Evolutionary conservation across 2,888 invertebrate species (phyloP), one percentile per base, ranked within the genome.

Genomic region (Tillus elongatus): DNA sequence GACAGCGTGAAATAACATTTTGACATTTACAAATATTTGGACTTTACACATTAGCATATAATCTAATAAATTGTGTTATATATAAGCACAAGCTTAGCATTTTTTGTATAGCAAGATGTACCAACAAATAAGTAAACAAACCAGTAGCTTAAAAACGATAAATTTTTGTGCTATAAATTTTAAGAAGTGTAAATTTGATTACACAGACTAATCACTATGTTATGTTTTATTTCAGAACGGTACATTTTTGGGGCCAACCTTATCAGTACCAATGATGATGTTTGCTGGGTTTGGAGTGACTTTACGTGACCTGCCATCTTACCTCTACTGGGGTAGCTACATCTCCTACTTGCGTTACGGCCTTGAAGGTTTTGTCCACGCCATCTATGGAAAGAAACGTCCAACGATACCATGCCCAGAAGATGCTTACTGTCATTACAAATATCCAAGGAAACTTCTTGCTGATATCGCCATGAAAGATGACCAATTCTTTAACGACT

Each of bases 261-360:
- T 92, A 8, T 82, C 86, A 2, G 91, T 95, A 15, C 93, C 95
- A 0, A 82, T 95, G 74, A 88, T 96, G 82, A 86, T 95, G 82
- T 95, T 95, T 61, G 90, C 92, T 36, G 95, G 95, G 0, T 95
- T 95, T 64, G 93, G 95, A 11, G 92, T 95, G 4, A 84, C 86
- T 2, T 70, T 95, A 16, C 73, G 81, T 1, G 92, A 93, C 59
- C 73, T 95, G 39, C 95, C 95, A 0, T 53, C 62, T 1, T 91
- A 91, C 61, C 68, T 96, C 3, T 77, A 82, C 57, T 95, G 93
- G 93, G 84, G 95, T 0, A 88, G 88, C 26, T 87, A 92, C 60
- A 70, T 91, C 42, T 93, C 93, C 4, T 95, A 91, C 61, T 69
- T 93, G 35, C 74, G 92, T 35, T 96, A 92, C 59, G 89, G 89